phyloP scores from a whole-genome alignment of 2,113 vertebrate species.

The Pardalotus punctatus region DNA sequence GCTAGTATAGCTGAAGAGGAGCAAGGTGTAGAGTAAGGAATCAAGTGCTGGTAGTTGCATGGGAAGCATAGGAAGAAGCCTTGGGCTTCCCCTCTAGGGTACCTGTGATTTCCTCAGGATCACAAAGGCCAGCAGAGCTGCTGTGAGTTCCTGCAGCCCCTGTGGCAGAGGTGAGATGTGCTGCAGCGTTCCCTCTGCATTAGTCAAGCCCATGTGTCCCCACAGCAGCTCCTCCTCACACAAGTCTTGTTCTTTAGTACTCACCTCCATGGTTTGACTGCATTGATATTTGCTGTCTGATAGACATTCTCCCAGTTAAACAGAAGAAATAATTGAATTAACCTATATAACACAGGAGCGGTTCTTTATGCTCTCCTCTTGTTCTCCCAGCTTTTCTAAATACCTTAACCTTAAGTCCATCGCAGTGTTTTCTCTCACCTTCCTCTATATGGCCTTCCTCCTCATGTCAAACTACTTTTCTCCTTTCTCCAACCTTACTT shows the following conservation, averaged over 20 bases:
- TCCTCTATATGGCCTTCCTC: not conserved
- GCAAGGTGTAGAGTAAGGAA: not conserved
- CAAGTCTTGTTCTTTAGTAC: not conserved
- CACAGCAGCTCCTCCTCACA: not conserved
- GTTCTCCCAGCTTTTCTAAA: not conserved
- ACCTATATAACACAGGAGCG: not conserved
- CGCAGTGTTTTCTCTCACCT: not conserved
- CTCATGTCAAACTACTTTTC: not conserved
- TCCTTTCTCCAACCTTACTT: not conserved
- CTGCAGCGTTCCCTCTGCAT: not conserved
- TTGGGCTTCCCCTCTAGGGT: not conserved
- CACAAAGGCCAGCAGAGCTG: not conserved
- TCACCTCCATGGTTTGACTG: not conserved
- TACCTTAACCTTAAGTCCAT: not conserved
- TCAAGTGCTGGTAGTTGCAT: not conserved
- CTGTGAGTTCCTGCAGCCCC: not conserved
- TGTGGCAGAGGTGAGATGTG: rapidly evolving
- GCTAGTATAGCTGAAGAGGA: not conserved
- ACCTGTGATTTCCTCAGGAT: not conserved
- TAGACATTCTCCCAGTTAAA: not conserved
- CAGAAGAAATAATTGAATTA: not conserved
- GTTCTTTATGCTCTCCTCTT: not conserved
- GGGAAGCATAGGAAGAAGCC: not conserved
- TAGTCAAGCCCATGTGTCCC: rapidly evolving
- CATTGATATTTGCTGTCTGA: not conserved